These are phyloP conservation scores for Holcopasites calliopsidis DNA, from an alignment of 1,140 invertebrate genomes.

Conservation along the genomic window DNA sequence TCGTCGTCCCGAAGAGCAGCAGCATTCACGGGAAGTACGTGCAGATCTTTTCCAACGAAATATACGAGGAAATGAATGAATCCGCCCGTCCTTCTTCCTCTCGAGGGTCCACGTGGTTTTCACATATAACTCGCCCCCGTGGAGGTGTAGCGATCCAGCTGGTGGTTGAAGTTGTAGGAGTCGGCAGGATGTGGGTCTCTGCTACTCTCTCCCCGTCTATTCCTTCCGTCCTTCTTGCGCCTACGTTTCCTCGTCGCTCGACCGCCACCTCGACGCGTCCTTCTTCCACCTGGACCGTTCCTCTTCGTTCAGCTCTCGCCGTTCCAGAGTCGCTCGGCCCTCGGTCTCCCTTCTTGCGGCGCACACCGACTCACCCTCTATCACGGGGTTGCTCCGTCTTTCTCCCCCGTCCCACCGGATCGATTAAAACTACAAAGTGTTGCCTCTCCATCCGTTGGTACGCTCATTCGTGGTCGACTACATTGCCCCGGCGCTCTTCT, in stretches of 20 bases:
- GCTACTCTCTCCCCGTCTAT: conserved; percentile 64
- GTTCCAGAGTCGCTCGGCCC: conserved; percentile 27
- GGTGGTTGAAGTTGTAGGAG: conserved; percentile 77
- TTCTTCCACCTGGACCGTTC: conserved; percentile 43
- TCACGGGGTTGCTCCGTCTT: conserved; percentile 58
- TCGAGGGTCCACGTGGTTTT: conserved; percentile 71
- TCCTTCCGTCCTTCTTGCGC: conserved; percentile 50
- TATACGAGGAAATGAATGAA: conserved; percentile 73
- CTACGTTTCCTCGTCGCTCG: conserved; percentile 58
- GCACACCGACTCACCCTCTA: conserved; percentile 52
- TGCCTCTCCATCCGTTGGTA: conserved; percentile 70
- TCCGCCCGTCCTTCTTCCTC: conserved; percentile 72
- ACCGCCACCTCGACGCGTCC: conserved; percentile 39
- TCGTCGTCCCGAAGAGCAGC: not conserved
- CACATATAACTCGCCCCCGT: conserved; percentile 69
- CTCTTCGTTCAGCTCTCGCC: conserved; percentile 51
- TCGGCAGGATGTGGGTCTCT: conserved; percentile 76
- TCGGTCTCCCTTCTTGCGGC: conserved; percentile 32
- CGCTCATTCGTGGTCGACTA: conserved; percentile 76
- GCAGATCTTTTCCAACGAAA: conserved; percentile 60
- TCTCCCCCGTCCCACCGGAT: conserved; percentile 71
- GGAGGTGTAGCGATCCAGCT: conserved; percentile 70
- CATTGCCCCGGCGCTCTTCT: conserved; percentile 66
- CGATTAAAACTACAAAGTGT: conserved; percentile 78
- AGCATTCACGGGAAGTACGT: conserved; percentile 52